Percentiles rank a stretch among this genome's conserved stretches.
Conservation (phyloP, 2,797 vertebrate genomes). For the Chelon labrosus region DNA sequence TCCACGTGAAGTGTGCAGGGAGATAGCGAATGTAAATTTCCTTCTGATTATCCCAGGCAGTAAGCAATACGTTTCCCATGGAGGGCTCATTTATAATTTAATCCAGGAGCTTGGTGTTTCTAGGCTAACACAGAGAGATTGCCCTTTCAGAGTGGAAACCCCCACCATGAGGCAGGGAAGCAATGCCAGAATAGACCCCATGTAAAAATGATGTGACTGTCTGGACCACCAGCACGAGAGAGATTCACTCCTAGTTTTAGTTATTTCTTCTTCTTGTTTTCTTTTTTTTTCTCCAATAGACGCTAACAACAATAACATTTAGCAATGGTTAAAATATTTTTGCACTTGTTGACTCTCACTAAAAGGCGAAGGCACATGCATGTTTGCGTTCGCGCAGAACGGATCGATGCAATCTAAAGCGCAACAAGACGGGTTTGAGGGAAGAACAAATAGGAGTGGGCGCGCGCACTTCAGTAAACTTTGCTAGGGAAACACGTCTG, state of each 20-base stretch:
- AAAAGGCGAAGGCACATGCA: constrained; percentile 21
- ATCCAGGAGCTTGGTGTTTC: constrained; percentile 75
- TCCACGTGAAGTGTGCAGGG: constrained; percentile 3
- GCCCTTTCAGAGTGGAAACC: constrained; percentile 83
- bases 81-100: constrained; percentile 86
- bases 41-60: constrained; percentile 62
- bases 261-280: neutral
- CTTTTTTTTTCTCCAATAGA: neutral
- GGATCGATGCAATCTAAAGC: constrained; percentile 37
- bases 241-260: neutral
- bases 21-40: constrained; percentile 50
- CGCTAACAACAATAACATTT: too few relatives aligned
- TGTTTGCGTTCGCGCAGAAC: constrained; percentile 35
- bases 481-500: constrained; percentile 27
- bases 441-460: neutral
- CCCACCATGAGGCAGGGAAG: constrained; percentile 76
- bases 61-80: constrained; percentile 73
- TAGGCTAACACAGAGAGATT: constrained; percentile 79
- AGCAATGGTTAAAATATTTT: too few relatives aligned
- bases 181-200: constrained; percentile 68
- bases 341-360: too few relatives aligned
- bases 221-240: constrained; percentile 34
- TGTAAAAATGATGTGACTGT: constrained; percentile 57
- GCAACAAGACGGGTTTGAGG: constrained; percentile 15
- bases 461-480: neutral